Conservation (phyloP, 2,888 invertebrate genomes). For the Drosophila villosipedis region DNA sequence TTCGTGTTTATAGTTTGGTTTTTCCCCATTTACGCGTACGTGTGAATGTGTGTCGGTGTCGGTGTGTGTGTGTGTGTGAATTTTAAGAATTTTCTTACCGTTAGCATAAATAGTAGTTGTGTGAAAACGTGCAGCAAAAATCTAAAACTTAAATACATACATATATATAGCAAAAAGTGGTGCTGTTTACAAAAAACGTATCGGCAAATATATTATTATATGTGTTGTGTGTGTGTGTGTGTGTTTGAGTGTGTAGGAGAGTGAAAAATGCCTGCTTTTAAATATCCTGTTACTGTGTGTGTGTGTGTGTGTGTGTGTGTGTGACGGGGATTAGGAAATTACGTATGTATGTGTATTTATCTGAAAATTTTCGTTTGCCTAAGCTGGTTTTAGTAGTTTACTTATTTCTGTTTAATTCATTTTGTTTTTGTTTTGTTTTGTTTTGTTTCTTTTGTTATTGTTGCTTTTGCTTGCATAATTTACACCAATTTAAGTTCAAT, state of each 20-base stretch:
- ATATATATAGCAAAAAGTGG: constrained; percentile 48
- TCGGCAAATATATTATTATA: constrained; percentile 39
- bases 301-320: constrained; percentile 11
- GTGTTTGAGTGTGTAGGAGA: constrained; percentile 1
- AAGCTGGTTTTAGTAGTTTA: constrained; percentile 41
- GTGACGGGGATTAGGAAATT: constrained; percentile 56
- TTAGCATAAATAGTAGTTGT: constrained; percentile 71
- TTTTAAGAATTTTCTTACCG: constrained; percentile 40
- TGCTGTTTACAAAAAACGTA: constrained; percentile 63
- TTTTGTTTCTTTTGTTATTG: constrained; percentile 16
- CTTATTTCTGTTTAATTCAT: constrained; percentile 29
- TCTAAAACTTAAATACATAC: constrained; percentile 53
- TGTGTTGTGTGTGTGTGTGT: constrained; percentile 19
- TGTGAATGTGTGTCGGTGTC: constrained; percentile 19
- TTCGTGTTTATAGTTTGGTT: constrained; percentile 21
- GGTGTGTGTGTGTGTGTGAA: constrained; percentile 4
- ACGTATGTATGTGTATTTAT: constrained; percentile 50
- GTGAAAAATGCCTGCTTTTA: constrained; percentile 45
- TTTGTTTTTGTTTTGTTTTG: background rate
- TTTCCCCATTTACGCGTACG: constrained; percentile 3
- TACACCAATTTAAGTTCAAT: constrained; percentile 70
- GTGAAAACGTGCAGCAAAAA: constrained; percentile 72
- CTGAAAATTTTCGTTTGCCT: constrained; percentile 26
- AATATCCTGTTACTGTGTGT: constrained; percentile 39
- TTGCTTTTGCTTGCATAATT: constrained; percentile 52